Evolutionary conservation across 2,888 invertebrate species (phyloP), one percentile per base, ranked within the genome.

Genomic region (Artemia sp.): DNA sequence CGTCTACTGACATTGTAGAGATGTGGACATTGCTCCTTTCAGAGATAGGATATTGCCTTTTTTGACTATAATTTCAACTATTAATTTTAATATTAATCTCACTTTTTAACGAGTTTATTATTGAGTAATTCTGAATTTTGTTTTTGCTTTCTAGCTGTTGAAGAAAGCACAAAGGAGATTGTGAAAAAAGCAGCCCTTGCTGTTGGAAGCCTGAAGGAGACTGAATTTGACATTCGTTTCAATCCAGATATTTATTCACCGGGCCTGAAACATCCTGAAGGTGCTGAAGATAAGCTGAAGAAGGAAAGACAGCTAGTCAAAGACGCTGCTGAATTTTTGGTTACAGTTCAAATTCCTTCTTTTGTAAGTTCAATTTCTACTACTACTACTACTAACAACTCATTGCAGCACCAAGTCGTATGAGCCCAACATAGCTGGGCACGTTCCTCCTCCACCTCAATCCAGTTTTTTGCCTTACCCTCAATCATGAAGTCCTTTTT

Each of bases 231-330:
- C 78, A 90, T 98, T 73, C 86, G 94, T 72, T 98, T 98, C 81
- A 98, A 98, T 82, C 95, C 97, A 0, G 98, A 98, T 80, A 93
- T 96, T 72, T 97, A 90, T 81, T 96, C 96, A 11, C 90, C 91
- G 1, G 92, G 92, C 70, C 95, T 98, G 72, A 84, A 83, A 71
- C 95, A 96, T 81, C 83, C 85, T 19, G 85, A 88, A 74, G 67
- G 67, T 1, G 85, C 86, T 76, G 78, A 85, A 73, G 84, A 85
- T 74, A 83, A 83, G 58, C 81, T 93, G 69, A 83, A 85, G 73
- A 88, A 88, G 77, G 94, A 97, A 78, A 85, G 90, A 71, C 89
- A 91, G 74, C 82, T 96, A 9, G 90, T 97, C 3, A 89, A 90
- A 78, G 96, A 96, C 79, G 96, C 94, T 0, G 93, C 95, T 0